Evolutionary conservation across 2,797 vertebrate genomes (phyloP), one percentile per base, ranked within the genome.

Genomic region (Paramormyrops hopkinsi): DNA sequence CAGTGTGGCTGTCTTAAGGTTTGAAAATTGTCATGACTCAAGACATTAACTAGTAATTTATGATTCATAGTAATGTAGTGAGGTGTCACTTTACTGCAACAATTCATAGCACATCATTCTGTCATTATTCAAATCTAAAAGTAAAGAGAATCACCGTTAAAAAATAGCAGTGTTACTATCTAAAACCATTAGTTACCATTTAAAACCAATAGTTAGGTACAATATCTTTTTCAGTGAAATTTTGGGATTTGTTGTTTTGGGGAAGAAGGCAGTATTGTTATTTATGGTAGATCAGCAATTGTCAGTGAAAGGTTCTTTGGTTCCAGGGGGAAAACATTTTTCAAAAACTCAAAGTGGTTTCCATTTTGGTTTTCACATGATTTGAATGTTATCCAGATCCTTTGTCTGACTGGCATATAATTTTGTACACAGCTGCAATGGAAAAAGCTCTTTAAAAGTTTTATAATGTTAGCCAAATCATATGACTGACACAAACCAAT

Each of bases 351-450:
- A 73, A 17, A 73, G 29, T 37, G 65, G 29, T 73, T 37, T 73
- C 65, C 65, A 37, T 73, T 12, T 73, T 33, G 65, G 65, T 73
- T 73, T 73, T 73, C 65, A 29, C 29, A 73, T 73, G 12, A 73
- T 17, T 73, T 14, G 65, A 73, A 73, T 73, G 29, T 46, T 79
- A 44, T 44, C 73, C 73, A 79, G 41, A 79, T 46, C 4, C 73
- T 79, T 79, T 79, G 73, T 79, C 73, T 79, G 73, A 79, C n/a
- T 79, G 73, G 73, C 33, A 46, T 44, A 41, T n/a, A 79, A 79
- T 46, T 7, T 46, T 8, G 73, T 79, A n/a, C 73, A 44, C 41
- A 79, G 73, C 73, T 79, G 73, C 73, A 41, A 41, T 44, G 41
- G 73, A 46, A 79, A 79, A 41, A 79, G 12, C 37, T 79, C 73